A percentile compares a stretch with the other conserved stretches of the same genome.
Evolutionary conservation across 2,113 vertebrate species (phyloP).

Genomic region (Holacanthus passer): DNA sequence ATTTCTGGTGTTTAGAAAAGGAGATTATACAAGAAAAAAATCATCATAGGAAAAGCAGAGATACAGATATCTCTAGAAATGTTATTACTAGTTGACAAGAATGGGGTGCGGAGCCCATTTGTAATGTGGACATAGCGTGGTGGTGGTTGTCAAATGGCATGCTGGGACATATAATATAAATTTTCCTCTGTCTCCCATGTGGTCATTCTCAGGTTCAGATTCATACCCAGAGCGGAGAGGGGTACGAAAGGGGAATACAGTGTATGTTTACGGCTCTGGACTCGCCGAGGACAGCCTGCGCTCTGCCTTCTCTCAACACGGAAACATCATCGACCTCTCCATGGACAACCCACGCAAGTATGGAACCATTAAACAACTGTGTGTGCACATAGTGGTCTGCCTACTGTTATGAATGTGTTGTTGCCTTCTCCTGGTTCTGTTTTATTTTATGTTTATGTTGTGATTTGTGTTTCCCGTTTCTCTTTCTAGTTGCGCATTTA

Average conservation of each 20-base stretch:
- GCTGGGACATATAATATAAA: not conserved
- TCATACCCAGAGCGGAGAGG: constrained; percentile 89
- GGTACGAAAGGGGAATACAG: constrained; percentile 91
- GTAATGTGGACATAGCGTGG: not conserved
- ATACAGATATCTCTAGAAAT: not conserved
- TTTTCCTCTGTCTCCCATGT: not conserved
- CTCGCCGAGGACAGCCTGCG: constrained; percentile 88
- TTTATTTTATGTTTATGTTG: not conserved
- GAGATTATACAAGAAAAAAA: not conserved
- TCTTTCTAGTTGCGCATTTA: constrained; percentile 90
- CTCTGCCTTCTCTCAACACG: constrained; percentile 88
- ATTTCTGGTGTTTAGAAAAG: not conserved
- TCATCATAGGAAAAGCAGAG: not conserved
- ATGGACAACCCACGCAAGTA: constrained; percentile 94
- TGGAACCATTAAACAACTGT: not conserved
- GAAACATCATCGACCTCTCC: constrained; percentile 93
- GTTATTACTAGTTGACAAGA: not conserved
- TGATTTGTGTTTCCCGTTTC: constrained; percentile 3
- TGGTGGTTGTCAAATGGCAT: not conserved
- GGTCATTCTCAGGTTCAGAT: constrained; percentile 85
- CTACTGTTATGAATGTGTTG: not conserved
- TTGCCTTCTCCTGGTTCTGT: not conserved
- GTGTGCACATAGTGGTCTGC: not conserved
- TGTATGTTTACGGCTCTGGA: constrained; percentile 91
- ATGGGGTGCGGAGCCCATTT: not conserved